Evolutionary conservation across 2,888 invertebrate species (phyloP).

Genomic region (Cordilura impudica): DNA sequence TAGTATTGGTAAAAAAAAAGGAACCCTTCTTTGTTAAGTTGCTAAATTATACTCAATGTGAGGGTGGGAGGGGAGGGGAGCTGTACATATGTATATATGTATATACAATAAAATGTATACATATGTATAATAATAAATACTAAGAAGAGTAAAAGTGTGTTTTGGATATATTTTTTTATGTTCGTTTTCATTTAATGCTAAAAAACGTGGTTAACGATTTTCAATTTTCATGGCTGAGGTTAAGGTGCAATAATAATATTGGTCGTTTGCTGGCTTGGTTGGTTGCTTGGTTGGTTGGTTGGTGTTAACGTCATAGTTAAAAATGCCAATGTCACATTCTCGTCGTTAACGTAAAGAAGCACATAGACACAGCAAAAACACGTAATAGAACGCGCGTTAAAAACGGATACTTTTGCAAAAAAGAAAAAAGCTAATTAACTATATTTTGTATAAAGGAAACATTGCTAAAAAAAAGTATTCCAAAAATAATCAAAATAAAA

Average conservation of each 20-base stretch:
- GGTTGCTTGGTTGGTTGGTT: not conserved
- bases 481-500: too few relatives aligned
- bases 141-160: not conserved
- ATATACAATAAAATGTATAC: too few relatives aligned
- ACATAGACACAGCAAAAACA: slow-evolving; percentile 46
- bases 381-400: slow-evolving; percentile 50
- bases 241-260: slow-evolving; percentile 60
- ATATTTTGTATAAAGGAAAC: not conserved
- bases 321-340: slow-evolving; percentile 59
- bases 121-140: too few relatives aligned
- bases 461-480: not conserved
- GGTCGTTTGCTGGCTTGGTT: slow-evolving; percentile 40
- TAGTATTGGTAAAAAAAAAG: slow-evolving; percentile 23
- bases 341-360: slow-evolving; percentile 54
- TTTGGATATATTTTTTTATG: not conserved
- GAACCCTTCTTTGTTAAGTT: slow-evolving; percentile 30
- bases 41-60: slow-evolving; percentile 38
- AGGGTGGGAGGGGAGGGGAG: not conserved
- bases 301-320: slow-evolving; percentile 52
- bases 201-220: slow-evolving; percentile 53
- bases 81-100: slow-evolving; percentile 12
- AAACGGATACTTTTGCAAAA: slow-evolving; percentile 24
- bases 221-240: slow-evolving; percentile 62
- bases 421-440: not conserved
- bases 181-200: slow-evolving; percentile 49